Percentiles rank a stretch among this genome's conserved stretches.
Conservation (phyloP, 2,888 invertebrate genomes). For the Sphaerophoria taeniata region DNA sequence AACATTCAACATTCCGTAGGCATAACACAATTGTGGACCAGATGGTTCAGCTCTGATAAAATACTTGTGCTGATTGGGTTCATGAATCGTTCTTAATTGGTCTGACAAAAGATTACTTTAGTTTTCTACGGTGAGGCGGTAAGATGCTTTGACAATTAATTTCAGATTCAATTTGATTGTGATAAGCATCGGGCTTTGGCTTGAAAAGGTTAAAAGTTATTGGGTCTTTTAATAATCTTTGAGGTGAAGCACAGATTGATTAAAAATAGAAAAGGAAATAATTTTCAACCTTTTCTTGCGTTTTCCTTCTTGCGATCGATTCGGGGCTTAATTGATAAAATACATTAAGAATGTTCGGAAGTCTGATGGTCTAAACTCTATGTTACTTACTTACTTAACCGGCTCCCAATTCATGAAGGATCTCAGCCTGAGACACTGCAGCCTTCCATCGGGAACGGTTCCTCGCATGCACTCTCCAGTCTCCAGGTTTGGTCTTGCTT, state of each 20-base stretch:
- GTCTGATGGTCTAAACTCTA: too few species aligned
- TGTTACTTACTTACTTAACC: too few species aligned
- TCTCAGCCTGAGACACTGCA: too few species aligned
- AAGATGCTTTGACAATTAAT: slow-evolving; percentile 29
- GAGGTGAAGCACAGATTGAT: background rate
- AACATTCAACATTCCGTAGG: background rate
- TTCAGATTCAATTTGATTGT: slow-evolving; percentile 34
- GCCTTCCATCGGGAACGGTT: too few species aligned
- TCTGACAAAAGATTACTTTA: slow-evolving; percentile 60
- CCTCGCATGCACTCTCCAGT: too few species aligned
- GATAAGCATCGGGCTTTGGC: slow-evolving; percentile 40
- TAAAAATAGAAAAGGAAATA: background rate
- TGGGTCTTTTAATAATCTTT: background rate
- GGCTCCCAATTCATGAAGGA: too few species aligned
- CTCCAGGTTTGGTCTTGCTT: too few species aligned
- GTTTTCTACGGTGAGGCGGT: slow-evolving; percentile 35
- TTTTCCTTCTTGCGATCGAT: background rate
- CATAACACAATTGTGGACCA: slow-evolving; percentile 38
- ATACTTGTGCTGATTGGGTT: slow-evolving; percentile 32
- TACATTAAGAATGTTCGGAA: too few species aligned
- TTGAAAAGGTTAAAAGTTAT: too few species aligned
- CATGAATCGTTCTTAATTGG: slow-evolving; percentile 50
- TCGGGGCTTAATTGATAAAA: background rate
- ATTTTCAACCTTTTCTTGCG: background rate
- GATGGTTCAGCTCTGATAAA: slow-evolving; percentile 42